Base-by-base conservation (phyloP, 2,888 invertebrate species). In the Adelphocoris suturalis region DNA sequence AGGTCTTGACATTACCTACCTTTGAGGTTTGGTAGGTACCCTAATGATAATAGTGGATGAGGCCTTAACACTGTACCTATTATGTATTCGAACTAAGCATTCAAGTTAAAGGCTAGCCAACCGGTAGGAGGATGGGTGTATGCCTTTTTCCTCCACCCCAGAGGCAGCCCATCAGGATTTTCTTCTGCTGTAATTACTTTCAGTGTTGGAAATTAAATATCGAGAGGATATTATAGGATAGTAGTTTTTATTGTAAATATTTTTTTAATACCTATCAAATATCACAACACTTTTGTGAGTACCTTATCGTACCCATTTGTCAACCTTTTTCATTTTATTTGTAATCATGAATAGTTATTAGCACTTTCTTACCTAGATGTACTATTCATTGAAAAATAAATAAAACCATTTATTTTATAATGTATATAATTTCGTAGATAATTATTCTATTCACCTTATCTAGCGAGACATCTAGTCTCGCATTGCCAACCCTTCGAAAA, bases 11-110 rank as follows among this genome's bases (percentile, higher is more conserved):
- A 37, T 37, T 37, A 37, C 37, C 37, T 37, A 37, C 37, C 2
- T 4, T 37, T 37, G 7, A 4, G 2, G 37, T 2, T 37, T 37
- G 37, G 57, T 16, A n/a, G 57, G 57, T 57, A 57, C 16, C 14
- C 2, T 14, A n/a, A 16, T 57, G 16, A 12, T 12, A 57, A 57
- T 16, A 57, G 57, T 7, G 57, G 7, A 57, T 57, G 57, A 57
- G 57, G n/a, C 57, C 57, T 57, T 57, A 57, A n/a, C n/a, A n/a
- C 57, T 57, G 57, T 57, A 57, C 57, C 57, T 57, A 57, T n/a
- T 7, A 37, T 37, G 37, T 37, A 37, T 37, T 37, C 37, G 7
- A 37, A 7, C 37, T 37, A 37, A 7, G 37, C 37, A 7, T 37
- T 2, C 3, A 37, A 37, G 37, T 37, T n/a, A 37, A 37, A 37